Evolutionary conservation across 2,113 vertebrate species (phyloP).

Genomic region (Lycocorax pyrrhopterus): DNA sequence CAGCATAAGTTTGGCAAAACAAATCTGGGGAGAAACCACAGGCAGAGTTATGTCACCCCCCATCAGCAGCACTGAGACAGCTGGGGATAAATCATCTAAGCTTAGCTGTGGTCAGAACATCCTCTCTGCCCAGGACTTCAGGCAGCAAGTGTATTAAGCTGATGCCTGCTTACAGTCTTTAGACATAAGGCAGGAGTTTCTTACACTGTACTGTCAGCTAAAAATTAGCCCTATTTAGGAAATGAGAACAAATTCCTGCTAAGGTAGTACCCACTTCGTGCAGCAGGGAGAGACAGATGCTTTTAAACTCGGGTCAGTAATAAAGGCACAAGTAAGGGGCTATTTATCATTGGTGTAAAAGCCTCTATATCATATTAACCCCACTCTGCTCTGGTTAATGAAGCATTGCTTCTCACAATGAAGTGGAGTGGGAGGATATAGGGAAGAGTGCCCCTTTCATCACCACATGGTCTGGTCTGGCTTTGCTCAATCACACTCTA

Average conservation of each 20-base stretch:
- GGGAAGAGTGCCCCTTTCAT: background rate
- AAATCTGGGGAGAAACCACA: background rate
- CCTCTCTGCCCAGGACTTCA: background rate
- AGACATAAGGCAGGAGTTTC: background rate
- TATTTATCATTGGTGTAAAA: background rate
- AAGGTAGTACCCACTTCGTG: background rate
- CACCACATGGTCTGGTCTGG: background rate
- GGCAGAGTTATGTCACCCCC: background rate
- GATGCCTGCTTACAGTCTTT: background rate
- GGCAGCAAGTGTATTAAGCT: background rate
- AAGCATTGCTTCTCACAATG: background rate
- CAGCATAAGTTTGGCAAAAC: background rate
- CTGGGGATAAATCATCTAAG: background rate
- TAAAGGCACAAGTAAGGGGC: background rate
- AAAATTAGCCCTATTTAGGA: background rate
- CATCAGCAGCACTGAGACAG: background rate
- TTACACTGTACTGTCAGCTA: background rate
- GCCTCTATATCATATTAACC: background rate
- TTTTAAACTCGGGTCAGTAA: background rate
- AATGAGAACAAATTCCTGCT: background rate
- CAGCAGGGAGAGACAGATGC: background rate
- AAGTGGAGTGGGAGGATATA: background rate
- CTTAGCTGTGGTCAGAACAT: background rate
- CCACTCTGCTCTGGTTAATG: background rate
- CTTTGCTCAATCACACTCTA: background rate